Evolutionary conservation across 2,888 invertebrate species (phyloP).

Genomic region (Drosophila pegasa): DNA sequence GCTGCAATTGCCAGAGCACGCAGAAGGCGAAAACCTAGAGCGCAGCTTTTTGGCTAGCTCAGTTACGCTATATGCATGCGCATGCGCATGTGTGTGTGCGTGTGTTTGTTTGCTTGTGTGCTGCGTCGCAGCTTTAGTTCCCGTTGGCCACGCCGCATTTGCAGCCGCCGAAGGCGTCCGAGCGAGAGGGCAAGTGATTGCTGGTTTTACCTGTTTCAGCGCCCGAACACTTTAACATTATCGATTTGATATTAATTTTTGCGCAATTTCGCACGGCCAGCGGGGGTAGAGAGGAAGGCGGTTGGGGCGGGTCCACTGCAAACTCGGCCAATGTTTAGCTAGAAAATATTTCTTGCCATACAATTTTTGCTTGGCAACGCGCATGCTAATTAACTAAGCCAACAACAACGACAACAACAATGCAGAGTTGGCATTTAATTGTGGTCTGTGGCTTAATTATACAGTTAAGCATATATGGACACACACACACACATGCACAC

Average conservation of each 20-base stretch:
- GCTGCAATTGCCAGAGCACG: slow-evolving; percentile 35
- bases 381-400: slow-evolving; percentile 62
- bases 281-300: neutral
- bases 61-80: neutral
- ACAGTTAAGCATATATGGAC: slow-evolving; percentile 7
- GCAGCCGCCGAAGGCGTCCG: slow-evolving; percentile 26
- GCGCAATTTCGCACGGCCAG: slow-evolving; percentile 59
- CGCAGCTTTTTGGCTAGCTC: slow-evolving; percentile 37
- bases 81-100: neutral
- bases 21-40: slow-evolving; percentile 7
- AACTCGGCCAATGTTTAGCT: slow-evolving; percentile 46
- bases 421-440: slow-evolving; percentile 30
- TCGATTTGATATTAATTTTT: slow-evolving; percentile 75
- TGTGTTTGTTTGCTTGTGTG: neutral
- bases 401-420: slow-evolving; percentile 29
- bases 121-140: slow-evolving; percentile 62
- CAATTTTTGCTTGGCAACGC: slow-evolving; percentile 44
- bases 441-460: slow-evolving; percentile 53
- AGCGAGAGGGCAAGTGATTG: slow-evolving; percentile 41
- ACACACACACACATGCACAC: slow-evolving; percentile 12
- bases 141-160: slow-evolving; percentile 66
- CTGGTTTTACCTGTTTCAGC: slow-evolving; percentile 73
- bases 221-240: slow-evolving; percentile 65
- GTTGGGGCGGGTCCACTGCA: neutral
- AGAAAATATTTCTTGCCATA: slow-evolving; percentile 50